Base-by-base conservation (phyloP, 2,797 vertebrate genomes). In the Chrosomus eos region DNA sequence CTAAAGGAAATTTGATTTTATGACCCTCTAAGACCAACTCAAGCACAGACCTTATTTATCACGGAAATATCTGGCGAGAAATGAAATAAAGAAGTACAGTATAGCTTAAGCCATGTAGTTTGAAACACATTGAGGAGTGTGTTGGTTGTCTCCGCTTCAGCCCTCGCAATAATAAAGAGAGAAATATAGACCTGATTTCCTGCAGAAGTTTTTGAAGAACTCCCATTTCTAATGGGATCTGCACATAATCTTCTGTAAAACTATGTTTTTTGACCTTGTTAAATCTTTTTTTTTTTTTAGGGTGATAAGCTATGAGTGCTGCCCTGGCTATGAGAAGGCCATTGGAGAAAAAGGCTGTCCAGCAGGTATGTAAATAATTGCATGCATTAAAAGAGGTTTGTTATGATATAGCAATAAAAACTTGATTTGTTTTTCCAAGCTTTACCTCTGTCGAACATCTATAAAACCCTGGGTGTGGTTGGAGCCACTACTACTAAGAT, bases 291-390 rank as follows among this genome's bases (percentile, higher is more conserved):
- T 26, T 33, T 70, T 87, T 90, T 82, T 26, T 92, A 99, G 98
- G 82, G 92, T 98, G 86, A 96, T 99, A 93, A 96, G 95, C 82
- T 99, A 99, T 0, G 98, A 99, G 91, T 99, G 98, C 91, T 99
- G 98, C 80, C 98, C 98, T 23, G 98, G 98, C 58, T 99, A 99
- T 87, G 98, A 99, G 92, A 98, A 92, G 90, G 94, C 98, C 84
- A 93, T 95, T 0, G 97, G 97, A 92, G 97, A 98, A 91, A 99
- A 96, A 88, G 98, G 98, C 88, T 99, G 98, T 87, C 98, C 98
- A 86, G 97, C 97, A 90, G 97, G 98, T 99, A 94, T 90, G 89
- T 78, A 78, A 90, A 48, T 62, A 13, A 71, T 40, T 80, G 19
- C n/a, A 5, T 33, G 45, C 23, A 45, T 43, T 7, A 43, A 68